Evolutionary conservation across 2,113 vertebrate genomes (phyloP).

Genomic region (Thalassarche chlororhynchos): DNA sequence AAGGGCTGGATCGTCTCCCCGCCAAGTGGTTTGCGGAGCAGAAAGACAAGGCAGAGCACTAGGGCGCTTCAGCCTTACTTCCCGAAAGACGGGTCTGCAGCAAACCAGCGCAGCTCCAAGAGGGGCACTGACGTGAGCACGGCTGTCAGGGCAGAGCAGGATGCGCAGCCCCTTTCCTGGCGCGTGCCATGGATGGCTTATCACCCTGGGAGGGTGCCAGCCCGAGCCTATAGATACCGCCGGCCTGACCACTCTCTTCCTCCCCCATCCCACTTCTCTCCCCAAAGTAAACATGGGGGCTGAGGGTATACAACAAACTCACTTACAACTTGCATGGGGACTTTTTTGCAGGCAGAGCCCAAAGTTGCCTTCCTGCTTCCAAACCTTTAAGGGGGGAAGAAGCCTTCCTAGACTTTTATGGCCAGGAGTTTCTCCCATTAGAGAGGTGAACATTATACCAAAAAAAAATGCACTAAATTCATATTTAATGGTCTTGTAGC

Average conservation of each 20-base stretch:
- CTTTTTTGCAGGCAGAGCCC: not conserved
- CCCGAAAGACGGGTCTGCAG: not conserved
- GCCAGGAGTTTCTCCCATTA: not conserved
- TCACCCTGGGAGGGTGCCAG: not conserved
- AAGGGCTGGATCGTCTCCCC: accelerated
- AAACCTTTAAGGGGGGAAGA: not conserved
- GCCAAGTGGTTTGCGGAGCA: accelerated
- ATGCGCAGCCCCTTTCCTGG: not conserved
- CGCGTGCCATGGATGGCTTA: not conserved
- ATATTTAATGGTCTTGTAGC: not conserved
- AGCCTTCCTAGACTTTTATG: not conserved
- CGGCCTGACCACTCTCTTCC: not conserved
- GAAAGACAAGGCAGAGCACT: not conserved
- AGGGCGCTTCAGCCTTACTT: not conserved
- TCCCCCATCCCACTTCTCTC: not conserved
- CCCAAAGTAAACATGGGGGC: not conserved
- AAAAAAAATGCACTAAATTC: not conserved
- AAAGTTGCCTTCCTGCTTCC: not conserved
- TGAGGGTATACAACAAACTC: not conserved
- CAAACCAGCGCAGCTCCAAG: not conserved
- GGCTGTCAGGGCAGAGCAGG: not conserved
- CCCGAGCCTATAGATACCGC: not conserved
- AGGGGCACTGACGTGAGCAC: accelerated
- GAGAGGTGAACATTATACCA: not conserved
- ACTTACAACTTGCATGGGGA: accelerated